Evolutionary conservation across 2,888 invertebrate species (phyloP), one percentile per base, ranked within the genome.

Genomic region (Tetanocera ferruginea): DNA sequence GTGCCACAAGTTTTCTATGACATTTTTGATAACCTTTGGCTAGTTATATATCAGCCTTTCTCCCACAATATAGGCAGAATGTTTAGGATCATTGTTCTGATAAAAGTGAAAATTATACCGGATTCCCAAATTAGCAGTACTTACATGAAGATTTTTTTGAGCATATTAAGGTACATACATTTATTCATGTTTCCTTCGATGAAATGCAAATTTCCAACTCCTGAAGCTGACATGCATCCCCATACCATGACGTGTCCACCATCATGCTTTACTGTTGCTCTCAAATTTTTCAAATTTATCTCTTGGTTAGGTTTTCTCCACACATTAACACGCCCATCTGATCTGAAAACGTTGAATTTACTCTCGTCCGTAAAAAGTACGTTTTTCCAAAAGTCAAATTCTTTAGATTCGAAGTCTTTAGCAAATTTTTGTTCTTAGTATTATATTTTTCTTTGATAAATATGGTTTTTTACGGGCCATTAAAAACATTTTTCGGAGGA

Each of bases 321-420:
- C n/a, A n/a, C n/a, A n/a, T n/a, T n/a, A n/a, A n/a, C n/a, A n/a
- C n/a, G n/a, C n/a, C n/a, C n/a, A n/a, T n/a, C n/a, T n/a, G n/a
- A n/a, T n/a, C n/a, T n/a, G n/a, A n/a, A n/a, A n/a, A n/a, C n/a
- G n/a, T n/a, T n/a, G n/a, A n/a, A n/a, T n/a, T n/a, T n/a, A n/a
- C n/a, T n/a, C n/a, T n/a, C n/a, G n/a, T n/a, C n/a, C n/a, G n/a
- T n/a, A n/a, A n/a, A n/a, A n/a, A n/a, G n/a, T n/a, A n/a, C n/a
- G n/a, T n/a, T n/a, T n/a, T n/a, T n/a, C 71, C 28, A 80, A 76
- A 51, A 76, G 78, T 66, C 78, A 74, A 71, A 80, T 70, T 14
- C 76, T 76, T 78, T 75, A 43, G 70, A 34, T 49, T 76, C 77
- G 5, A 76, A 67, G 64, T 64, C 64, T 55, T 76, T 55, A 3